Conservation (phyloP, 2,797 vertebrate genomes). For the Enteromius paludinosus region DNA sequence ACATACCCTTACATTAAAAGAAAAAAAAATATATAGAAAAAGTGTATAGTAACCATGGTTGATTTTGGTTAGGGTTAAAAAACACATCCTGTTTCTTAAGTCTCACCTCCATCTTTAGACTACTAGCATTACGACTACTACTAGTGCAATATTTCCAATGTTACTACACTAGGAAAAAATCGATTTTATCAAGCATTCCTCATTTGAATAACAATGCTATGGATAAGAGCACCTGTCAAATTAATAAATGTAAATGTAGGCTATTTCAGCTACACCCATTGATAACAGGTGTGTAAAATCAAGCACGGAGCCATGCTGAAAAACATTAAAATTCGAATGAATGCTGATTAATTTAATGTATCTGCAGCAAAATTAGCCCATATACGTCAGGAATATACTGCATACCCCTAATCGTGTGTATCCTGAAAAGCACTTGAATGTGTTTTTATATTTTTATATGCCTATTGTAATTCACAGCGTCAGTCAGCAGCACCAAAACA, state of each 20-base stretch:
- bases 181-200: neutral
- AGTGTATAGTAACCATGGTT: too few relatives aligned
- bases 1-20: neutral
- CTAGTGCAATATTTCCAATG: neutral
- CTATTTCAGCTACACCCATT: conserved; percentile 6
- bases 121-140: too few relatives aligned
- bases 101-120: neutral
- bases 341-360: neutral
- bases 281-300: neutral
- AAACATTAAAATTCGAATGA: neutral
- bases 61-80: too few relatives aligned
- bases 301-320: neutral
- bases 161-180: neutral
- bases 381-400: neutral
- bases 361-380: neutral
- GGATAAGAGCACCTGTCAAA: neutral
- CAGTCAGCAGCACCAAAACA: conserved; percentile 34
- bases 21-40: too few relatives aligned
- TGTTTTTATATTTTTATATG: conserved; percentile 2
- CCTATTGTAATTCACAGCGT: conserved; percentile 12
- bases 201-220: neutral
- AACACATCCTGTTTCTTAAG: too few relatives aligned
- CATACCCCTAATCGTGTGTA: neutral
- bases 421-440: neutral
- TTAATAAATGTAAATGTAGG: neutral